Conservation (phyloP, 2,113 vertebrate genomes). For the Prolemur simus region DNA sequence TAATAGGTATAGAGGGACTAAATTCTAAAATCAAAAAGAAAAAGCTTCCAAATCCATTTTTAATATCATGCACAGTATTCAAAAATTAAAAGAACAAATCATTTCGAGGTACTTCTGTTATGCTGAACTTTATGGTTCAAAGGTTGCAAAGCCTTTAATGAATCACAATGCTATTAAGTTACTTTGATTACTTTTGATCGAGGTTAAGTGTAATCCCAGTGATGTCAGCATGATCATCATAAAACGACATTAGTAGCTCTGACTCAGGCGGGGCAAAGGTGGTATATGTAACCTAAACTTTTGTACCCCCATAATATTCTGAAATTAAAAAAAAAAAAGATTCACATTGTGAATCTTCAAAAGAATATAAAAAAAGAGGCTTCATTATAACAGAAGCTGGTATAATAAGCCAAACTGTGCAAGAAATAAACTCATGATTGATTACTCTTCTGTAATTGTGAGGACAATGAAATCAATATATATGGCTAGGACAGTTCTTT, state of each 20-base stretch:
- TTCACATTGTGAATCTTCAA: too few species aligned
- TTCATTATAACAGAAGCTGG: background rate
- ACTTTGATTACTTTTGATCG: conserved; percentile 6
- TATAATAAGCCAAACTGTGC: background rate
- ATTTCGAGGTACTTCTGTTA: background rate
- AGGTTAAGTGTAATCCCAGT: background rate
- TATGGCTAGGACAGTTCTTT: background rate
- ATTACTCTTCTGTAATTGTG: background rate
- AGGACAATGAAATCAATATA: background rate
- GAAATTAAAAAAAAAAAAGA: too few species aligned
- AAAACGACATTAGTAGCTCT: background rate
- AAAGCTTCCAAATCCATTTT: background rate
- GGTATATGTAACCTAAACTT: too few species aligned
- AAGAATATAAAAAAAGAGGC: background rate
- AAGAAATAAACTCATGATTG: background rate
- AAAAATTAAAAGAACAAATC: conserved; percentile 20
- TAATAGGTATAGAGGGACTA: background rate
- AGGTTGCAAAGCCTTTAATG: background rate
- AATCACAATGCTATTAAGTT: background rate
- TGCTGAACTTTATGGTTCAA: background rate
- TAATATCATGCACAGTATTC: background rate
- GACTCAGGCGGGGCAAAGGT: too few species aligned
- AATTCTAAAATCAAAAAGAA: conserved; percentile 1
- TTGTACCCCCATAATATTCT: too few species aligned
- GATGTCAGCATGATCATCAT: background rate